Evolutionary conservation across 2,888 invertebrate species (phyloP).

Genomic region (Drosophila picticornis): DNA sequence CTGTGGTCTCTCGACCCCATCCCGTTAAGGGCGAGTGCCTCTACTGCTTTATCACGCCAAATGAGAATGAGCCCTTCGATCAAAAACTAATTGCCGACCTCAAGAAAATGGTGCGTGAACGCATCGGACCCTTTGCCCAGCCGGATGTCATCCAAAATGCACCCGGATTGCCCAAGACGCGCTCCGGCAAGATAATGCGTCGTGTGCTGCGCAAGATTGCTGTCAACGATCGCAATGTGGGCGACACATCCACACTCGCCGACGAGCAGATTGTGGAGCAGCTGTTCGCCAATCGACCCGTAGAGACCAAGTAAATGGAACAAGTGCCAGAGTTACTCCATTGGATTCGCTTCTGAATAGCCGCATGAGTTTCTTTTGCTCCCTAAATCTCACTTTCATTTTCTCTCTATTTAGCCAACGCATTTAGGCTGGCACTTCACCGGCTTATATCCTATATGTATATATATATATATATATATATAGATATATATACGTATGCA

Average conservation of each 20-base stretch:
- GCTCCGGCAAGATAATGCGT: conserved; percentile 99
- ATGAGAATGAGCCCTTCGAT: conserved; percentile 90
- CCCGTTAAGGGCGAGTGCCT: conserved; percentile 98
- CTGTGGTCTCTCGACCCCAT: conserved; percentile 98
- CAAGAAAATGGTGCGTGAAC: conserved; percentile 92
- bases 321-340: conserved; percentile 7
- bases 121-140: conserved; percentile 98
- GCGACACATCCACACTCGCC: conserved; percentile 97
- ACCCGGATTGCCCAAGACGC: conserved; percentile 96
- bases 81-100: conserved; percentile 90
- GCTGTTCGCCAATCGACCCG: conserved; percentile 91
- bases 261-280: conserved; percentile 95
- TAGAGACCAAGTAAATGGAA: conserved; percentile 81
- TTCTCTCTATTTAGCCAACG: conserved; percentile 37
- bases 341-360: conserved; percentile 38
- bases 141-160: conserved; percentile 98
- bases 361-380: conserved; percentile 40
- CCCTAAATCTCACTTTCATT: conserved; percentile 8
- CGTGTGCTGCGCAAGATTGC: conserved; percentile 97
- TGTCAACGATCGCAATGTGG: conserved; percentile 93
- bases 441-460: conserved; percentile 19
- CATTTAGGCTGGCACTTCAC: conserved; percentile 45
- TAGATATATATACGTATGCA: conserved; percentile 16
- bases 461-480: not conserved
- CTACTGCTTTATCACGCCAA: conserved; percentile 98